Percentiles rank a stretch among this genome's conserved stretches.
These are phyloP conservation scores for Hippoglossus hippoglossus DNA, from an alignment of 2,797 vertebrate genomes.

Conservation along the genomic window DNA sequence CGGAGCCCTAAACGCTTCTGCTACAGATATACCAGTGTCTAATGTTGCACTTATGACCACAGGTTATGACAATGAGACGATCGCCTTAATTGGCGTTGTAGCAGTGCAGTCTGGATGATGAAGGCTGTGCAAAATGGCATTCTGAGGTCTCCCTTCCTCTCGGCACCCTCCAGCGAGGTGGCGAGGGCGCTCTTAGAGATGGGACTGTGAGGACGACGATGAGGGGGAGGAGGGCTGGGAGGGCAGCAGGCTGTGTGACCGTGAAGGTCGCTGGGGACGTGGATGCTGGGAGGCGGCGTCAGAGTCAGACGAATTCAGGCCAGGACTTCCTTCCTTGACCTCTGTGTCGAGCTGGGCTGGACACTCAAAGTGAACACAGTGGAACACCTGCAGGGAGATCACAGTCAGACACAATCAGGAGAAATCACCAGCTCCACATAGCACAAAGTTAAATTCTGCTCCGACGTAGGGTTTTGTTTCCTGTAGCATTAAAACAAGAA, in stretches of 20 bases:
- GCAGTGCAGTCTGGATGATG: slow-evolving; percentile 61
- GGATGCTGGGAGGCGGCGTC: slow-evolving; percentile 72
- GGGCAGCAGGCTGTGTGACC: slow-evolving; percentile 81
- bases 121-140: slow-evolving; percentile 77
- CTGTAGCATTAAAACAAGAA: neutral
- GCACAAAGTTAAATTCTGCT: neutral
- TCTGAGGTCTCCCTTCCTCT: slow-evolving; percentile 40
- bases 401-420: neutral
- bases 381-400: slow-evolving; percentile 89
- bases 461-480: no score
- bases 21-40: slow-evolving; percentile 49
- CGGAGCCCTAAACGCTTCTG: slow-evolving; percentile 45
- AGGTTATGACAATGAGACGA: slow-evolving; percentile 48
- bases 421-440: no score
- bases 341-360: slow-evolving; percentile 89
- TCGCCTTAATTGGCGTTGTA: slow-evolving; percentile 63
- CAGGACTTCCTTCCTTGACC: slow-evolving; percentile 86
- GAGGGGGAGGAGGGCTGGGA: slow-evolving; percentile 56
- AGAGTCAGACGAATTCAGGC: slow-evolving; percentile 71
- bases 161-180: slow-evolving; percentile 2
- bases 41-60: slow-evolving; percentile 50
- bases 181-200: slow-evolving; percentile 43
- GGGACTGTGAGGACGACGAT: slow-evolving; percentile 65
- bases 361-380: slow-evolving; percentile 98
- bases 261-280: slow-evolving; percentile 77